Evolutionary conservation across 2,888 invertebrate genomes (phyloP), one percentile per base, ranked within the genome.

Genomic region (Melinopterus prodromus): DNA sequence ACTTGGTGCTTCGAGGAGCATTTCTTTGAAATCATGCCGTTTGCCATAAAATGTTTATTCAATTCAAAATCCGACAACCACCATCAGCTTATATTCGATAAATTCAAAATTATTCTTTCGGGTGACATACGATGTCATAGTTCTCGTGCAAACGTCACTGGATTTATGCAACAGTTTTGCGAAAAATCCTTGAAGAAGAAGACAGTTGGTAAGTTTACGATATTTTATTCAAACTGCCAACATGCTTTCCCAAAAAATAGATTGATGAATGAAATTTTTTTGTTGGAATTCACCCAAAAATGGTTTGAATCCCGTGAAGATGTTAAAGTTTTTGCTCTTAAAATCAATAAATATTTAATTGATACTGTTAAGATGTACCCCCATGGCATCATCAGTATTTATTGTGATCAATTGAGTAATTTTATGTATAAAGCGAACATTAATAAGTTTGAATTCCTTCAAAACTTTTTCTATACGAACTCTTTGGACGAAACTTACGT

Each of bases 11-110:
- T 53, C 5, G 53, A 53, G 12, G 53, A 53, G 12, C 9, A 53
- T 12, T 53, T 53, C 53, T 53, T 53, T 53, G 53, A 53, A 53
- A 53, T 53, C 12, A 53, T 53, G 53, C 7, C 53, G 12, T 53
- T 53, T 53, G 53, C 53, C 53, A 53, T 53, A 53, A 53, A 53
- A 53, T 53, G 53, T 53, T 53, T 53, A 53, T 53, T 53, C 53
- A 9, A 53, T 4, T 53, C 53, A 53, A 53, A 4, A 12, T 53
- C 53, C 53, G 53, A 26, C 26, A 3, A 53, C 5, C 53, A 53
- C 12, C 53, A 53, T 53, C 53, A 53, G 53, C 12, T 53, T 12
- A 53, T 53, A 1, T 53, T 53, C 53, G 12, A 53, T 12, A 53
- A 12, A 53, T 53, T 7, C 5, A 53, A 53, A 53, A 53, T 4